Evolutionary conservation across 2,113 vertebrate genomes (phyloP).

Genomic region (Platichthys flesus): DNA sequence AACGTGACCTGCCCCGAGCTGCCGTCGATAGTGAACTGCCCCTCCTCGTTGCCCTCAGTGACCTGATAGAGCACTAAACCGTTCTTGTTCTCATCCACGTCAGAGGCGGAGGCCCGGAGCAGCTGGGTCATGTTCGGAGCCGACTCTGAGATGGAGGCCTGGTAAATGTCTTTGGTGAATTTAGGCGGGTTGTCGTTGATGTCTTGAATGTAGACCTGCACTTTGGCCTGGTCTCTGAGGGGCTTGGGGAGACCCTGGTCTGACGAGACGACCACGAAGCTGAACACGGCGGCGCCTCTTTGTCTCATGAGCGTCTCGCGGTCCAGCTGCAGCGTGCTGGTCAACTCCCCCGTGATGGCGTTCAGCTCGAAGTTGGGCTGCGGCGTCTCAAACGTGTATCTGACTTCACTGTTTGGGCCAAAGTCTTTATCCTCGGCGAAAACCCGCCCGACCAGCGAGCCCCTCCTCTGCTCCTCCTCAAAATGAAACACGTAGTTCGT

Average conservation of each 20-base stretch:
- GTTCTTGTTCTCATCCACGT: conserved; percentile 93
- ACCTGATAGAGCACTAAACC: conserved; percentile 90
- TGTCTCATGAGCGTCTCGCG: conserved; percentile 93
- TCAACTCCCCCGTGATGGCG: conserved; percentile 88
- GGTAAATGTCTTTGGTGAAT: conserved; percentile 96
- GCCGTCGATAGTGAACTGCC: conserved; percentile 88
- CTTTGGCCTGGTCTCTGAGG: conserved; percentile 94
- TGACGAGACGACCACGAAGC: conserved; percentile 88
- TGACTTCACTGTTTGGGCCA: conserved; percentile 92
- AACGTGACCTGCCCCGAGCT: conserved; percentile 92
- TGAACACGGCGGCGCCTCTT: conserved; percentile 91
- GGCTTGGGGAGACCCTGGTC: conserved; percentile 97
- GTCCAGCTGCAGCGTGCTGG: conserved; percentile 90
- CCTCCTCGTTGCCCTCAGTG: conserved; percentile 91
- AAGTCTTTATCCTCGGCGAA: conserved; percentile 94
- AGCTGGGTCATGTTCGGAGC: conserved; percentile 93
- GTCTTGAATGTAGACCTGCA: conserved; percentile 95
- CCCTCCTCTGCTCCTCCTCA: conserved; percentile 92
- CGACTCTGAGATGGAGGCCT: conserved; percentile 93
- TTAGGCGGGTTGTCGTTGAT: conserved; percentile 97
- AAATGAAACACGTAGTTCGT: conserved; percentile 97
- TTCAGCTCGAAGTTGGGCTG: conserved; percentile 95
- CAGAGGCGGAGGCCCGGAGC: conserved; percentile 93
- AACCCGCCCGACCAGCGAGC: conserved; percentile 89
- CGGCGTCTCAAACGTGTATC: conserved; percentile 90